Percentiles rank a stretch among this genome's conserved stretches.
Conservation (phyloP, 2,888 invertebrate species). For the Drosophila peninsularis region DNA sequence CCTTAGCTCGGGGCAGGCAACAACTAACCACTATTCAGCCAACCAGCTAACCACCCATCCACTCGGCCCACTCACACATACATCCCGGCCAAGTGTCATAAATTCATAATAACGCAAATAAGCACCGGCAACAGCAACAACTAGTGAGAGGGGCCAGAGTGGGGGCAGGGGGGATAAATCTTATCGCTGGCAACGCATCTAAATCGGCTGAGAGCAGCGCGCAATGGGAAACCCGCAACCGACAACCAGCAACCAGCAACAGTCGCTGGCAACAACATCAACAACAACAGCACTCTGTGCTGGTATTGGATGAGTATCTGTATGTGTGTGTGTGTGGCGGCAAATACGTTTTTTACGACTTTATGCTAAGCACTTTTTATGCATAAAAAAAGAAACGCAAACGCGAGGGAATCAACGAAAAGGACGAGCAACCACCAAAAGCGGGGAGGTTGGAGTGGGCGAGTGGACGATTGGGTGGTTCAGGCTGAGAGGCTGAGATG, state of each 20-base stretch:
- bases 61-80: constrained; percentile 24
- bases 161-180: constrained; percentile 35
- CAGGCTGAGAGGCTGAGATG: background rate
- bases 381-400: constrained; percentile 70
- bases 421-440: constrained; percentile 40
- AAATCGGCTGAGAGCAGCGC: constrained; percentile 65
- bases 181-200: constrained; percentile 75
- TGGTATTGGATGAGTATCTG: constrained; percentile 49
- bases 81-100: constrained; percentile 73
- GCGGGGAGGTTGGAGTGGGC: constrained; percentile 1
- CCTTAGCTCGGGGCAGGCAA: background rate
- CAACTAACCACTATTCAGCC: constrained; percentile 10
- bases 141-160: background rate
- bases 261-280: constrained; percentile 63
- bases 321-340: constrained; percentile 55
- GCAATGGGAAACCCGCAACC: constrained; percentile 34
- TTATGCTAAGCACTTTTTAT: constrained; percentile 83
- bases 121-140: constrained; percentile 61
- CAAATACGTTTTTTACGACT: constrained; percentile 82
- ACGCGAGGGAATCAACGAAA: constrained; percentile 24
- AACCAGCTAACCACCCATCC: background rate
- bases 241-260: constrained; percentile 39
- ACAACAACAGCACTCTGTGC: background rate
- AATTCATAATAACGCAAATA: constrained; percentile 83
- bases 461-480: constrained; percentile 16